Evolutionary conservation across 2,888 invertebrate genomes (phyloP).

Genomic region (Crocallis elinguaria): DNA sequence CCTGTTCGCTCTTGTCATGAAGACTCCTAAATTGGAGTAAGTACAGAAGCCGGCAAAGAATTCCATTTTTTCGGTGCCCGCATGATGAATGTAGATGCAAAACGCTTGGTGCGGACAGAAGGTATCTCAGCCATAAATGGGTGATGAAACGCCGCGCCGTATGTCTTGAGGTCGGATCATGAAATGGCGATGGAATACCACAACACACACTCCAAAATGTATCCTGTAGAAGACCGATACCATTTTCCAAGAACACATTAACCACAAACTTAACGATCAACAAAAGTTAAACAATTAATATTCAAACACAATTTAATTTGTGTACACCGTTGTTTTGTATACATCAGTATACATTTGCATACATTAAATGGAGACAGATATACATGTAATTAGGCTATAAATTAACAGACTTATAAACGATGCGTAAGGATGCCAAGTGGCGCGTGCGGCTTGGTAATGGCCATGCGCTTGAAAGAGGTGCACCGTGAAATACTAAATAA

Average conservation of each 20-base stretch:
- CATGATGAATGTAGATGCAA: too few species aligned
- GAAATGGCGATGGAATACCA: neutral
- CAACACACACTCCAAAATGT: neutral
- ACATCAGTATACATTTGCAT: conserved; percentile 48
- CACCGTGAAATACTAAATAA: too few species aligned
- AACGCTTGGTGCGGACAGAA: too few species aligned
- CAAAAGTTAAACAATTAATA: conserved; percentile 55
- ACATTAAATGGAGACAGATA: conserved; percentile 42
- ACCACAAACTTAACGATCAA: conserved; percentile 20
- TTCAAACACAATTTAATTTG: conserved; percentile 53
- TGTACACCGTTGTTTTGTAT: conserved; percentile 48
- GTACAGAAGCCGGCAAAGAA: too few species aligned
- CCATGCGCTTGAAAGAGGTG: neutral
- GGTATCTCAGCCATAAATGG: too few species aligned
- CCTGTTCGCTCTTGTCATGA: too few species aligned
- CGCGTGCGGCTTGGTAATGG: conserved; percentile 6
- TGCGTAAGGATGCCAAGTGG: conserved; percentile 15
- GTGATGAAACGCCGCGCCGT: too few species aligned
- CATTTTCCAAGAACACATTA: neutral
- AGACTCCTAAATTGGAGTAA: too few species aligned
- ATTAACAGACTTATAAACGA: conserved; percentile 57
- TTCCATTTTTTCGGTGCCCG: too few species aligned
- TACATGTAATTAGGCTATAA: conserved; percentile 69
- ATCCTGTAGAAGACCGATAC: neutral
- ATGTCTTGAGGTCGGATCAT: too few species aligned